Conservation (phyloP, 2,113 vertebrate species). For the Suricata suricatta region DNA sequence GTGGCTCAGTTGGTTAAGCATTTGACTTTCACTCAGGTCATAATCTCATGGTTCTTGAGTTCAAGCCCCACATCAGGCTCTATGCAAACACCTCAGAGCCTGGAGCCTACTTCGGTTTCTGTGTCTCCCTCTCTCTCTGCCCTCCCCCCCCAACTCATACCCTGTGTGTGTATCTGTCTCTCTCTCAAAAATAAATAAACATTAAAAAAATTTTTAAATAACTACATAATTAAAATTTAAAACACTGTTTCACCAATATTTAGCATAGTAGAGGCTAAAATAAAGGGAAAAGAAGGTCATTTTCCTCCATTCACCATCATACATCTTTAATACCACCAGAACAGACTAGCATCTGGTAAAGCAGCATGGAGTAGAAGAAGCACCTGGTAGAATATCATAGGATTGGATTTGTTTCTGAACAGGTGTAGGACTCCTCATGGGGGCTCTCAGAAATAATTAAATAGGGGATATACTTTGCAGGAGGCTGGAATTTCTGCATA, state of each 20-base stretch:
- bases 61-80: no score
- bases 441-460: slow-evolving; percentile 69
- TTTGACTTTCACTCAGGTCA: no score
- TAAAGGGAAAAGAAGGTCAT: slow-evolving; percentile 12
- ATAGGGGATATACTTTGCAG: slow-evolving; percentile 53
- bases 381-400: slow-evolving; percentile 47
- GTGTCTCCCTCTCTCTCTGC: no score
- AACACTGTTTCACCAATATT: neutral
- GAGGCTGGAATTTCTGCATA: slow-evolving; percentile 55
- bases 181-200: no score
- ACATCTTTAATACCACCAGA: neutral
- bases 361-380: slow-evolving; percentile 62
- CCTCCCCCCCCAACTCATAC: no score
- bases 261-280: neutral
- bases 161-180: no score
- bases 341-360: slow-evolving; percentile 60
- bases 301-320: neutral
- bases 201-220: neutral
- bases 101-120: no score
- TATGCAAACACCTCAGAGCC: no score
- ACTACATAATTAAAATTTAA: neutral
- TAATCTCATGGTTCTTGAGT: no score
- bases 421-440: slow-evolving; percentile 62
- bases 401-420: slow-evolving; percentile 61
- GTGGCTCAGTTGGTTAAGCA: no score